Conservation (phyloP, 2,888 invertebrate species). For the Trilocha varians region DNA sequence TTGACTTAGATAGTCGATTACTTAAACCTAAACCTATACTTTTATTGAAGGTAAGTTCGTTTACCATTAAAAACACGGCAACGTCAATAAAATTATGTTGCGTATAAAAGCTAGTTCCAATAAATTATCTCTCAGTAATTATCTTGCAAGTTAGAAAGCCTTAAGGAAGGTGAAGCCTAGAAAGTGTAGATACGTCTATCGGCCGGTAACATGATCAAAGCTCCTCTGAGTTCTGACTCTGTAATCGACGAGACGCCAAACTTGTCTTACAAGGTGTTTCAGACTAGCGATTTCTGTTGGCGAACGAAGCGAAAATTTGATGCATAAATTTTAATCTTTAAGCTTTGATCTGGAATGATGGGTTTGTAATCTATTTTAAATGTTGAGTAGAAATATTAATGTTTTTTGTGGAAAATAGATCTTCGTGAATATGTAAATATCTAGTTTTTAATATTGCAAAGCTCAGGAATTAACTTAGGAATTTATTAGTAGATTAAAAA, state of each 20-base stretch:
- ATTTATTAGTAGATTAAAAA: too few species aligned
- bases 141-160: slow-evolving; percentile 13
- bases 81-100: too few species aligned
- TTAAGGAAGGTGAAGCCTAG: slow-evolving; percentile 34
- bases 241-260: slow-evolving; percentile 35
- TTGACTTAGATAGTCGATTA: too few species aligned
- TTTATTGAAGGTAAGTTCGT: too few species aligned
- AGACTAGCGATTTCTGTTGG: slow-evolving; percentile 8
- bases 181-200: slow-evolving; percentile 24
- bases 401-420: too few species aligned
- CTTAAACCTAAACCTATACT: too few species aligned
- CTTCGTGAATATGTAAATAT: too few species aligned
- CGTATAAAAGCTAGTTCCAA: too few species aligned
- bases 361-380: neutral
- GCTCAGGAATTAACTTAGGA: too few species aligned
- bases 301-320: neutral
- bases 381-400: neutral
- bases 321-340: neutral
- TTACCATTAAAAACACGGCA: too few species aligned
- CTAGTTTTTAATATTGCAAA: too few species aligned
- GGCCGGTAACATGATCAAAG: slow-evolving; percentile 48
- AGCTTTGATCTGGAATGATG: neutral
- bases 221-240: slow-evolving; percentile 23
- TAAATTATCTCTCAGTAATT: too few species aligned
- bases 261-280: slow-evolving; percentile 15